Evolutionary conservation across 2,888 invertebrate species (phyloP), one percentile per base, ranked within the genome.

Genomic region (Eilema caniola): DNA sequence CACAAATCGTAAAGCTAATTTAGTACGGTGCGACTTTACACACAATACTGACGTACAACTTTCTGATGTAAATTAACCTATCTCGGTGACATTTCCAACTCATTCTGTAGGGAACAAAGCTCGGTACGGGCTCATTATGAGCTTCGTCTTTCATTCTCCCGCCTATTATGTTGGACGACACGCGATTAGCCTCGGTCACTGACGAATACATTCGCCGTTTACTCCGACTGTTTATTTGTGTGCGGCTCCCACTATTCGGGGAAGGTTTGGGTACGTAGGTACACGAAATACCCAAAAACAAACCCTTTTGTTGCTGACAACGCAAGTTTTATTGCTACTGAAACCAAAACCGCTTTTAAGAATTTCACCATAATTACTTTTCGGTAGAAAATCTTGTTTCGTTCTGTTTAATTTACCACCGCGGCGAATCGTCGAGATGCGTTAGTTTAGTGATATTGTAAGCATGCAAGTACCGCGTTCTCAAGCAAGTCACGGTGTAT

Each of bases 271-370:
- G 25, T 77, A 73, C 78, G 72, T 64, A 24, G 57, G 31, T 78
- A 72, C 78, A 73, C 76, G 76, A 77, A 80, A 83, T 83, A 73
- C 74, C 72, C 74, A 72, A 80, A 81, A 84, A 86, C 84, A 86
- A 88, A 89, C 88, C 88, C 88, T 87, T 92, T 90, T 91, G 88
- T 89, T 74, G 79, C 71, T 80, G 81, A 85, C 86, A 85, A 86
- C 86, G 84, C 85, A 85, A 88, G 80, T 90, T 94, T 92, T 93
- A 93, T 92, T 90, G 92, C 92, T 90, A 92, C 93, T 86, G 89
- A 89, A 88, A 88, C 88, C 85, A 86, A 90, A 88, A 83, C 80
- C 81, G 80, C 80, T 83, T 80, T 86, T 82, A 70, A 82, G 78
- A 81, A 83, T 82, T 81, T 75, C 83, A 76, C 72, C 74, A 76